A percentile compares a stretch with the other conserved stretches of the same genome.
These are phyloP conservation scores for Pygmarrhopalites habei DNA, from an alignment of 1,140 invertebrate species.

Conservation along the genomic window DNA sequence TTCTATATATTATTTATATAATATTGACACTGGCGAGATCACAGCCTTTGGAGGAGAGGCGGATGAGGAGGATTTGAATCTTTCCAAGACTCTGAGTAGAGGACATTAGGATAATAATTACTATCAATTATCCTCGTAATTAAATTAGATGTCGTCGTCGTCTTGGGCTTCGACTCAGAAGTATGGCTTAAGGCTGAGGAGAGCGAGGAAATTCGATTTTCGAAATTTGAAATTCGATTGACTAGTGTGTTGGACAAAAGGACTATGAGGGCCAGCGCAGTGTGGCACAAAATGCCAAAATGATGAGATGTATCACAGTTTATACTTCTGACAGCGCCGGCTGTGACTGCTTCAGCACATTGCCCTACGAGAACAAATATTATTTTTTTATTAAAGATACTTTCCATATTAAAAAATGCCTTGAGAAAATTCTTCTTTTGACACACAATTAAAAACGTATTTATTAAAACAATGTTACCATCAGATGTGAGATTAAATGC, in stretches of 20 bases:
- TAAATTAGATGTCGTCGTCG: too few species aligned
- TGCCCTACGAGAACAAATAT: conserved; percentile 14
- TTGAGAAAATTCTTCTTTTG: not conserved
- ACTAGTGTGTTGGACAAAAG: conserved; percentile 11
- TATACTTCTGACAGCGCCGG: conserved; percentile 6
- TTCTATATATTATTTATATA: too few species aligned
- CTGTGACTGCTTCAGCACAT: conserved; percentile 33
- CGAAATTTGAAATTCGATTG: not conserved
- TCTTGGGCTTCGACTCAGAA: too few species aligned
- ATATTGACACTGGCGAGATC: too few species aligned
- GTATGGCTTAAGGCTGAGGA: too few species aligned
- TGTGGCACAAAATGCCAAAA: conserved; percentile 15
- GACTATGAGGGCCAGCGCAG: conserved; percentile 8
- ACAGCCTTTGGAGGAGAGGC: too few species aligned
- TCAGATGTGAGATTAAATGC: conserved; percentile 53
- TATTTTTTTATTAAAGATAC: not conserved
- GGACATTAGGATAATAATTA: too few species aligned
- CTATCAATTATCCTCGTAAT: too few species aligned
- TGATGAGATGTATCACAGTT: conserved; percentile 25
- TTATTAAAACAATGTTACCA: conserved; percentile 43
- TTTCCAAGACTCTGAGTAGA: too few species aligned
- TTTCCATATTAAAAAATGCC: not conserved
- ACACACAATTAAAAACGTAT: not conserved
- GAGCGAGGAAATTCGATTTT: too few species aligned
- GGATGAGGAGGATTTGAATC: too few species aligned